These are phyloP conservation scores for Heliothis peltigera DNA, from an alignment of 2,888 invertebrate species.

Conservation along the genomic window DNA sequence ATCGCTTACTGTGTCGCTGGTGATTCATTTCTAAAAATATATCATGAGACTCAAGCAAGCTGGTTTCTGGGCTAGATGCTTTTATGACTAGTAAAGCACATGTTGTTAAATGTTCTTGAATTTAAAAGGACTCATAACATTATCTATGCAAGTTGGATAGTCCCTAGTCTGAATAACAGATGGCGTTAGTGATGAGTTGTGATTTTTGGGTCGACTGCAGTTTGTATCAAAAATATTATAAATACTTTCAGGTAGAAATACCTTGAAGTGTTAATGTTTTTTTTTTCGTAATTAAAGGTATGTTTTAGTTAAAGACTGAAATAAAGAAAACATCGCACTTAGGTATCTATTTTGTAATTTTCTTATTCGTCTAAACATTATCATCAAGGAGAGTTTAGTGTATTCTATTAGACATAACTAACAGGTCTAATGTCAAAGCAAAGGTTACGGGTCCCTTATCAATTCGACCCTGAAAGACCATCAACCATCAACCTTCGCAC, in stretches of 20 bases:
- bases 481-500: constrained; percentile 78
- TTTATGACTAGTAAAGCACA: constrained; percentile 33
- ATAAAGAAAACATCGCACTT: neutral
- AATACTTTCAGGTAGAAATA: too few species aligned
- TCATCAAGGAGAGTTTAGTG: constrained; percentile 11
- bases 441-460: constrained; percentile 67
- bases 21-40: constrained; percentile 56
- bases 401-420: constrained; percentile 33
- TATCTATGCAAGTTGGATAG: constrained; percentile 29
- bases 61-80: constrained; percentile 33
- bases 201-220: neutral
- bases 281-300: neutral
- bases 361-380: constrained; percentile 5
- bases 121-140: constrained; percentile 12
- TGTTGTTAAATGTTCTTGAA: constrained; percentile 47
- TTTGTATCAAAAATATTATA: neutral
- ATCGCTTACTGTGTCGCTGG: constrained; percentile 21
- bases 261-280: too few species aligned
- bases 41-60: constrained; percentile 12
- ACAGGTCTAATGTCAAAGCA: constrained; percentile 60
- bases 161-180: constrained; percentile 26
- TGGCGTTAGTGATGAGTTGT: constrained; percentile 33
- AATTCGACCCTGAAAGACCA: constrained; percentile 70
- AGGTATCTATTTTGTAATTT: neutral
- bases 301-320: neutral